phyloP scores from a whole-genome alignment of 2,797 vertebrate genomes.

The Cephalopachus bancanus region DNA sequence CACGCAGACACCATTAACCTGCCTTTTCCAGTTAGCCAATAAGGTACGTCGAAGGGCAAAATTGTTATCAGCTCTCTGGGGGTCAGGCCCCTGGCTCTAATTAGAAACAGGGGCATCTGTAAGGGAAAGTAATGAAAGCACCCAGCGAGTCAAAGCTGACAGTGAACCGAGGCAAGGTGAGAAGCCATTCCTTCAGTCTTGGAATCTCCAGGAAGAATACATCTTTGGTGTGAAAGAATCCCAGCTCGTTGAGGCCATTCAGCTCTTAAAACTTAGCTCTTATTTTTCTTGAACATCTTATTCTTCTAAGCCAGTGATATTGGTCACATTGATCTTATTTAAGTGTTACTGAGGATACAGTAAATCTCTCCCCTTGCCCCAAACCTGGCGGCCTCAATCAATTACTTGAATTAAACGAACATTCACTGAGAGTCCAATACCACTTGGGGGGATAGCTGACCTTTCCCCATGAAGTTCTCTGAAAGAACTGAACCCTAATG shows the following conservation, averaged over 20 bases:
- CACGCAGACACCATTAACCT: constrained; percentile 90
- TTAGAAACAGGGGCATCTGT: constrained; percentile 91
- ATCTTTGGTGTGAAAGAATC: background rate
- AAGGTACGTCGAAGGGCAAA: constrained; percentile 89
- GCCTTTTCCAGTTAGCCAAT: constrained; percentile 90
- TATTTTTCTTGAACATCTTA: background rate
- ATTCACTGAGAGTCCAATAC: background rate
- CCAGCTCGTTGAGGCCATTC: background rate
- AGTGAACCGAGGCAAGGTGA: constrained; percentile 78
- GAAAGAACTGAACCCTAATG: background rate
- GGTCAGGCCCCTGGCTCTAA: constrained; percentile 88
- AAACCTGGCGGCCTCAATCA: background rate
- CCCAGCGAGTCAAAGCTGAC: constrained; percentile 80
- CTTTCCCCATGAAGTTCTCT: background rate
- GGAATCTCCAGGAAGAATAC: constrained; percentile 64
- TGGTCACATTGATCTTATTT: background rate
- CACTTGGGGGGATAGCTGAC: background rate
- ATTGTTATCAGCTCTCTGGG: constrained; percentile 89
- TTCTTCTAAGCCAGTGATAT: background rate
- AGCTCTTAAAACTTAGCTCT: background rate
- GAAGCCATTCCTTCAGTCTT: constrained; percentile 33
- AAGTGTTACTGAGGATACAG: background rate
- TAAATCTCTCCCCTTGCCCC: background rate
- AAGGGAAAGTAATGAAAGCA: constrained; percentile 86
- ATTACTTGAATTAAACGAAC: background rate